Base-by-base conservation (phyloP, 2,797 vertebrate species). In the Eulemur mongoz region DNA sequence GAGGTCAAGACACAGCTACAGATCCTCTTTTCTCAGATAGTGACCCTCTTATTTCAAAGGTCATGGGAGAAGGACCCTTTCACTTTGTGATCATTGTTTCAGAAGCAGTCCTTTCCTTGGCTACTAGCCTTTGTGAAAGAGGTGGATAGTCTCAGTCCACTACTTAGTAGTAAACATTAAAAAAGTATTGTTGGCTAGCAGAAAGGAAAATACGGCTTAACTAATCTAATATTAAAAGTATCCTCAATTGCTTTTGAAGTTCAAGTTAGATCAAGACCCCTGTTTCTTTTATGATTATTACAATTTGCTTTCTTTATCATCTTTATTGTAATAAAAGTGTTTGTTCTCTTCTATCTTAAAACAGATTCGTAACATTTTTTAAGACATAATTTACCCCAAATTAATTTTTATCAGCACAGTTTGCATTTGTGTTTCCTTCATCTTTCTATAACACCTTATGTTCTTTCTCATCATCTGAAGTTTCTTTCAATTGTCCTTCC, bases 61-160 rank as follows among this genome's bases (percentile, higher is more conserved):
- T 98, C 97, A 97, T 97, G 97, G 95, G 98, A 98, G 97, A 98
- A 97, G 93, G 84, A 67, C 50, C 87, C 70, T 95, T 94, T 89
- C 54, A 92, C 95, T 97, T 95, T 97, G 92, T 69, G 30, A n/a
- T 76, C 93, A 83, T 93, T 97, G 94, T 97, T 96, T 95, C 89
- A 92, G 72, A 75, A n/a, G 18, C 89, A 63, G 43, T 35, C 67
- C 69, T 92, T 92, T 54, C 75, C 88, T 84, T 89, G 79, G 78
- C 79, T 70, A 27, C n/a, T 15, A 59, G 94, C 80, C 89, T 98
- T 96, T 95, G 84, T 87, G 45, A 65, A 95, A 69, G 91, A 88
- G 63, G 17, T 93, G 40, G 67, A 35, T 25, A 40, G 75, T 40
- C 43, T 69, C 61, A 73, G 59, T 32, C n/a, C 17, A 70, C 54